Base-by-base conservation (phyloP, 2,888 invertebrate species). In the Brenthis ino region DNA sequence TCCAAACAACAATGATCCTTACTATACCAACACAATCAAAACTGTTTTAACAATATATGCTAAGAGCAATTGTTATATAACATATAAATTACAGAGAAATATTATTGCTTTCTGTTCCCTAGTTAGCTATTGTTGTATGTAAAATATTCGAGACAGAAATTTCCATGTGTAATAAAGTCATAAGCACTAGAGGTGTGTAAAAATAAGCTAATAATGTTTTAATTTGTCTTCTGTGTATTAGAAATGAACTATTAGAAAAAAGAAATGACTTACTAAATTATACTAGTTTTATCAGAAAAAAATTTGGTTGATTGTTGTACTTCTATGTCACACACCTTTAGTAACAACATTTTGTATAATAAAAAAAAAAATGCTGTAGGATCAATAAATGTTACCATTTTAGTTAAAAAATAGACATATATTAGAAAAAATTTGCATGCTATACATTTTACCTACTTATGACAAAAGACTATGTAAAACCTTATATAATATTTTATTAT, bases 401-500 rank as follows among this genome's bases (percentile, higher is more conserved):
- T 1, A 53, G 50, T 77, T 82, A 81, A 77, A 85, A 86, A 85
- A 83, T 85, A 85, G 84, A 85, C 85, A 82, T 79, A 78, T 76
- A 79, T 74, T 28, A 53, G 43, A 53, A 53, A 16, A 54, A 65
- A 64, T 58, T 67, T 64, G 56, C 58, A 61, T 68, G 57, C 66
- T 64, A 68, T 58, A 57, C 61, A 65, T 61, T 63, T 53, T 65
- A 70, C 37, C 65, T 65, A 72, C 57, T 58, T 60, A 69, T 16
- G 56, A 69, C 47, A 14, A 64, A 72, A 67, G 48, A 67, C 53
- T 61, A 69, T 50, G 64, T 58, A 57, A 68, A 64, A 69, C 57
- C 64, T 74, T 69, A 70, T 37, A 68, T 68, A 58, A 24, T 60
- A 60, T 24, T 43, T 58, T 67, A 67, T 72, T 65, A 67, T 74